phyloP scores from a whole-genome alignment of 1,140 invertebrate genomes.

The Drosophila leontia region DNA sequence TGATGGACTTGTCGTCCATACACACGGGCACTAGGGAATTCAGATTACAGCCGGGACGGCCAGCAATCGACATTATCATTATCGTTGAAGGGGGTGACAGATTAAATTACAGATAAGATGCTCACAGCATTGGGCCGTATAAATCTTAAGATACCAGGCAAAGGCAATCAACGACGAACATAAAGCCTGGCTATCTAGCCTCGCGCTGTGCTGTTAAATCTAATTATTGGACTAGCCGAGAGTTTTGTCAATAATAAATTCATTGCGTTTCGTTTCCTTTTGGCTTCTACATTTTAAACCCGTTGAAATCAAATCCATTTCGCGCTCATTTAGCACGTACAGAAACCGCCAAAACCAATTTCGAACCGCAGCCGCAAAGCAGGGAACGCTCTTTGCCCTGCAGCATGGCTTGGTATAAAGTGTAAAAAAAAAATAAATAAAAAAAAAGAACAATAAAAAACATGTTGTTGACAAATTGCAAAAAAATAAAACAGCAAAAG shows the following conservation, averaged over 20 bases:
- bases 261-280: constrained; percentile 3
- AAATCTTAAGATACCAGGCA: constrained; percentile 71
- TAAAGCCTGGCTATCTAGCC: constrained; percentile 3
- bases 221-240: constrained; percentile 16
- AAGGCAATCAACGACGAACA: constrained; percentile 3
- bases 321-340: constrained; percentile 67
- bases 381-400: constrained; percentile 47
- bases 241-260: constrained; percentile 24
- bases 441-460: constrained; percentile 18
- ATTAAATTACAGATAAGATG: constrained; percentile 73
- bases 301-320: constrained; percentile 52
- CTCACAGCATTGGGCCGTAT: constrained; percentile 57
- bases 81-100: constrained; percentile 55
- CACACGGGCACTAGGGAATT: constrained; percentile 12
- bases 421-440: not conserved
- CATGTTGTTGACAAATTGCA: constrained; percentile 67
- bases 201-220: constrained; percentile 5
- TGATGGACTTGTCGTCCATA: constrained; percentile 46
- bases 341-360: constrained; percentile 65
- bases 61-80: constrained; percentile 65
- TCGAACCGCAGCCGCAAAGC: constrained; percentile 60
- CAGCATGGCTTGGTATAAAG: not conserved
- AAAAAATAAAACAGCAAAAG: constrained; percentile 19
- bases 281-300: not conserved
- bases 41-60: constrained; percentile 14